Evolutionary conservation across 2,888 invertebrate species (phyloP).

Genomic region (Drosophila atroscutellata): DNA sequence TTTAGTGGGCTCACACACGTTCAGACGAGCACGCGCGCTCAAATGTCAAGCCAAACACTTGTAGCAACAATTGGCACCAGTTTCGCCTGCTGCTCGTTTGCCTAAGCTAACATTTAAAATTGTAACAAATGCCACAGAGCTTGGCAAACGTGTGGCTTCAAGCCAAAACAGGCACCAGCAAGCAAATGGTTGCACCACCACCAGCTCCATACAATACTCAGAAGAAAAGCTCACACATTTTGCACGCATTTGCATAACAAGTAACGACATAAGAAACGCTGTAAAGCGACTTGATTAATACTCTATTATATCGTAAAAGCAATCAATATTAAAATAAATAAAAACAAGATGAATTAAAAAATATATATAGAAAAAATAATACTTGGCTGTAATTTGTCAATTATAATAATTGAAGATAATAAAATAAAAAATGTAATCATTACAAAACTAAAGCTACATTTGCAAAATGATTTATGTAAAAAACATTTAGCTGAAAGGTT

Average conservation of each 20-base stretch:
- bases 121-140: constrained; percentile 80
- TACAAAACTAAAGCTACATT: neutral
- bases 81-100: constrained; percentile 59
- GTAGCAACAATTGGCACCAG: constrained; percentile 78
- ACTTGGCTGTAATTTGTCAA: neutral
- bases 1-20: constrained; percentile 59
- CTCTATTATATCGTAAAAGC: constrained; percentile 26
- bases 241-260: constrained; percentile 80
- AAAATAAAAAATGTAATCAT: neutral
- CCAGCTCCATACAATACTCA: constrained; percentile 34
- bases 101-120: constrained; percentile 78
- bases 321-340: neutral
- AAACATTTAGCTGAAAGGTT: neutral
- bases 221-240: constrained; percentile 75
- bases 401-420: neutral
- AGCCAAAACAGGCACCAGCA: constrained; percentile 59
- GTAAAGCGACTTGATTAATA: constrained; percentile 36
- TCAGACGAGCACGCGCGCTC: constrained; percentile 61
- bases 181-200: constrained; percentile 45
- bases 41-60: constrained; percentile 77
- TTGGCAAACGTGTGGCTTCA: constrained; percentile 73
- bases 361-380: neutral
- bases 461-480: neutral
- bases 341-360: neutral
- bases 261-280: constrained; percentile 33